Evolutionary conservation across 2,797 vertebrate genomes (phyloP).

Genomic region (Otus scops): DNA sequence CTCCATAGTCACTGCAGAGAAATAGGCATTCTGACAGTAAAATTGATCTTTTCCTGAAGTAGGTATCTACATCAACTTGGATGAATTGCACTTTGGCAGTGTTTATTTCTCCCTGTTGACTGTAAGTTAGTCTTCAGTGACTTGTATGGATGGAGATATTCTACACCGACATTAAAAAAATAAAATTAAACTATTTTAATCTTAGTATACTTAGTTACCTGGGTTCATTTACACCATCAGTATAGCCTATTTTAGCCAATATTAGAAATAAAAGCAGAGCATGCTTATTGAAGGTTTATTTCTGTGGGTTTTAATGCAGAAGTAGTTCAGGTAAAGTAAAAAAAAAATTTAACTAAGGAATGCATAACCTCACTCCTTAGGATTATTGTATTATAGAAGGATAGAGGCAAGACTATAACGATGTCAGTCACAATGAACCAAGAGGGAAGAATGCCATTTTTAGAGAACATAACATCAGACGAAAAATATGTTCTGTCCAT

Average conservation of each 20-base stretch:
- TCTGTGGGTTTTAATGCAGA: background rate
- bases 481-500: background rate
- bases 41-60: background rate
- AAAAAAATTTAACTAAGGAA: background rate
- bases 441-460: background rate
- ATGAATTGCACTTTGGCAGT: fast-evolving
- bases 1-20: background rate
- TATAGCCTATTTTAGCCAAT: background rate
- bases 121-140: background rate
- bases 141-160: background rate
- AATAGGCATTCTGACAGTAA: background rate
- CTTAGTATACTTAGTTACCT: background rate
- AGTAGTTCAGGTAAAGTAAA: background rate
- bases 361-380: background rate
- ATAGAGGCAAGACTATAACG: background rate
- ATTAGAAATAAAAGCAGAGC: background rate
- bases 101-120: background rate
- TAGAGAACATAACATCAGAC: background rate
- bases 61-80: background rate
- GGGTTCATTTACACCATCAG: background rate
- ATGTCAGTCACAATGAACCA: background rate
- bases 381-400: background rate
- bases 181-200: background rate
- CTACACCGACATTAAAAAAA: background rate
- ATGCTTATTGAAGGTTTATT: background rate